Conservation (phyloP, 2,113 vertebrate genomes). For the Suncus etruscus region DNA sequence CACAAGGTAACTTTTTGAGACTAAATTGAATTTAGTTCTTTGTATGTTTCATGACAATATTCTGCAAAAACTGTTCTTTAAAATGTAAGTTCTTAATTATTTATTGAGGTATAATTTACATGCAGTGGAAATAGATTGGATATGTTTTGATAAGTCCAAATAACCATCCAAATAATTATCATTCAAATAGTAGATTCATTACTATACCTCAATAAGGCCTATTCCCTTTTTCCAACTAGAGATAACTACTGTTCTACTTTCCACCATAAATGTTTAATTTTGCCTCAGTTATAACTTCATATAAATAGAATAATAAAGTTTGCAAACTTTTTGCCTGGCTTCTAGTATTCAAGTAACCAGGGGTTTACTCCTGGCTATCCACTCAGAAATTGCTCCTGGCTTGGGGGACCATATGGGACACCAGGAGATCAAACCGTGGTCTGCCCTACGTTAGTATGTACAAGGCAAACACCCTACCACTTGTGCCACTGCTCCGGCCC, state of each 20-base stretch:
- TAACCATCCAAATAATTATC: neutral
- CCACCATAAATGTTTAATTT: constrained; percentile 6
- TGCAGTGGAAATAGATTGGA: constrained; percentile 1
- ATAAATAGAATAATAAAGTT: neutral
- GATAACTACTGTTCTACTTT: neutral
- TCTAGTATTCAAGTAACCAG: neutral
- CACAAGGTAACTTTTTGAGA: constrained; percentile 23
- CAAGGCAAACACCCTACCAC: no score
- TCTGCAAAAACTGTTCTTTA: constrained; percentile 29
- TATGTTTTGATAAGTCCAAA: constrained; percentile 7
- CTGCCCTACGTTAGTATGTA: no score
- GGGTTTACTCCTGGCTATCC: no score
- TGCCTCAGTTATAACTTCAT: neutral
- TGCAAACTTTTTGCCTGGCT: neutral
- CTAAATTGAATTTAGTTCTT: constrained; percentile 8
- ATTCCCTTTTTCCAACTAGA: neutral
- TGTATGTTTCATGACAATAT: neutral
- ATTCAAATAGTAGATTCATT: neutral
- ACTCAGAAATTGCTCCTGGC: no score
- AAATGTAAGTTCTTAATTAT: constrained; percentile 21
- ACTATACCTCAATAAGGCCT: neutral
- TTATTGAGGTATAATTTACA: neutral
- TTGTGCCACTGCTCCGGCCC: no score
- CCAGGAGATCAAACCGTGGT: no score
- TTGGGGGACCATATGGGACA: no score